These are phyloP conservation scores for Nothocercus julius DNA, from an alignment of 2,113 vertebrate species.

Conservation along the genomic window DNA sequence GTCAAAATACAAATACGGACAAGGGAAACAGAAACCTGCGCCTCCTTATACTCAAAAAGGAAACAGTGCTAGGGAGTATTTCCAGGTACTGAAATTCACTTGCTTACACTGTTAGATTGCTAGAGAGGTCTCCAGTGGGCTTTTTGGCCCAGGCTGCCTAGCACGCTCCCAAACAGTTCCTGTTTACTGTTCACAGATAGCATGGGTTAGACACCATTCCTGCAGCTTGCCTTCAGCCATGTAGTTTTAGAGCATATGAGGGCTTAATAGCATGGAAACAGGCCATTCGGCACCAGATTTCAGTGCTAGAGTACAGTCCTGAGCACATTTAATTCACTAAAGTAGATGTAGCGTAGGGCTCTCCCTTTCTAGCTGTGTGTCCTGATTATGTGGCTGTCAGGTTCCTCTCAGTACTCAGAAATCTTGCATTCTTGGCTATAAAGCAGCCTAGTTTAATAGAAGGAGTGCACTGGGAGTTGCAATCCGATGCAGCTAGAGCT, in stretches of 20 bases:
- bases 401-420: neutral
- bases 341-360: neutral
- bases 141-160: neutral
- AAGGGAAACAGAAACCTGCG: neutral
- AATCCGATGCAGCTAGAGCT: neutral
- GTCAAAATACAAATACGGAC: neutral
- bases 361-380: neutral
- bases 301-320: neutral
- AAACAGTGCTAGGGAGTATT: neutral
- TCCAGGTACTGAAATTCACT: neutral
- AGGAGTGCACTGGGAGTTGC: neutral
- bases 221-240: neutral
- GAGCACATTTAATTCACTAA: neutral
- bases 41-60: neutral
- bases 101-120: neutral
- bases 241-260: rapidly evolving
- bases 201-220: neutral
- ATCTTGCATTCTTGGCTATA: neutral
- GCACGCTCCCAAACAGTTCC: neutral
- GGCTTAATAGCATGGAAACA: neutral
- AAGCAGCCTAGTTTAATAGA: neutral
- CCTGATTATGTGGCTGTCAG: neutral
- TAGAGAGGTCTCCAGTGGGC: neutral
- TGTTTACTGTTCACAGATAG: neutral
- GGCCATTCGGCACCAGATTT: neutral